Base-by-base conservation (phyloP, 2,888 invertebrate species). In the Caradrina kadenii region DNA sequence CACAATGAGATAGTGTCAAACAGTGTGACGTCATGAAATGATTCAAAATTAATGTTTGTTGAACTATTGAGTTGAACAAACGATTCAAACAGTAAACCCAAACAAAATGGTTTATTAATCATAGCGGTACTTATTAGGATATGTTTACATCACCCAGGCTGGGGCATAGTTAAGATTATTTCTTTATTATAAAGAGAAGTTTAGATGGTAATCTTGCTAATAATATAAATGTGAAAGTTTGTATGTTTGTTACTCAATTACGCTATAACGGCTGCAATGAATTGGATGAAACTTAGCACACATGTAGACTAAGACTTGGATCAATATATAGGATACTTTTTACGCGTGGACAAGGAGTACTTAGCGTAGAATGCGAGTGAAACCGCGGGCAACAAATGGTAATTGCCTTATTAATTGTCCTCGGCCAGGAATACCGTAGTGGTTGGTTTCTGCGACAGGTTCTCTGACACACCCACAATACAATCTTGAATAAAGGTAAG, bases 381-480 rank as follows among this genome's bases (percentile, higher is more conserved):
- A 54, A n/a, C 48, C 7, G 10, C 19, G 2, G 45, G 0, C 26
- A 21, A 22, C 10, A 52, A 11, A 17, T 53, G 21, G 10, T 49
- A 45, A n/a, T 10, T 50, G 26, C 21, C 45, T 53, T 39, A 50
- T 68, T 60, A 45, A 69, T 35, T 71, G 79, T 73, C 81, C 83
- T 85, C 83, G 81, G 63, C 56, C 73, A 73, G 78, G 70, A 76
- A 79, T 84, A 82, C 64, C 68, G 69, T 54, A 76, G 72, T 69
- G 21, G 70, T 54, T 56, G 56, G 52, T 45, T 59, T 50, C 52
- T 52, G 52, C 61, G 61, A 84, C 86, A 84, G 84, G 84, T 84
- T 84, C 56, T 55, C 58, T 53, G 60, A 79, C 86, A 79, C 84
- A 79, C 84, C 86, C 72, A 82, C 76, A 60, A 55, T 39, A 68